Evolutionary conservation across 2,888 invertebrate genomes (phyloP).

Genomic region (Plagodis pulveraria): DNA sequence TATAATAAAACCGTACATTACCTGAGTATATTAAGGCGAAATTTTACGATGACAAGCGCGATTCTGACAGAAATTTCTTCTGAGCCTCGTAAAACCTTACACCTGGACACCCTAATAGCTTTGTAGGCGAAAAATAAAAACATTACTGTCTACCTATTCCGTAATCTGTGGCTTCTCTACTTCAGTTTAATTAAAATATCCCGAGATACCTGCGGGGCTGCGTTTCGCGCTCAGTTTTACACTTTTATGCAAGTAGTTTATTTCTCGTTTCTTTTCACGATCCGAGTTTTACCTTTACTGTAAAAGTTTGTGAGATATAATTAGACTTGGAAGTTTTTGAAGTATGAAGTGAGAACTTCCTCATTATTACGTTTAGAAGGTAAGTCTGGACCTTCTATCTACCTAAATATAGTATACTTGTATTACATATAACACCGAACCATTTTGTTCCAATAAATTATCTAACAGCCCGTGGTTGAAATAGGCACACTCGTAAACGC

Average conservation of each 20-base stretch:
- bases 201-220: conserved; percentile 2
- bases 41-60: conserved; percentile 25
- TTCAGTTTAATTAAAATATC: conserved; percentile 49
- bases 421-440: too few species aligned
- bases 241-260: conserved; percentile 8
- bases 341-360: too few species aligned
- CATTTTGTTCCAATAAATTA: too few species aligned
- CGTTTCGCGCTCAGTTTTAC: conserved; percentile 15
- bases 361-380: too few species aligned
- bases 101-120: conserved; percentile 25
- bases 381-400: too few species aligned
- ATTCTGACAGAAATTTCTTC: conserved; percentile 18
- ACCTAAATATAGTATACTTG: too few species aligned
- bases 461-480: too few species aligned
- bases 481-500: too few species aligned
- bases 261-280: conserved; percentile 3
- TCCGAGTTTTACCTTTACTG: conserved; percentile 8
- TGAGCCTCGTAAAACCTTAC: conserved; percentile 14
- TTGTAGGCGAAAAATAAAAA: conserved; percentile 22
- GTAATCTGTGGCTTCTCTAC: conserved; percentile 4
- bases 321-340: background rate
- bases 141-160: background rate
- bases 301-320: conserved; percentile 3
- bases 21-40: conserved; percentile 19
- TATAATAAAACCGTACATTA: conserved; percentile 16